phyloP scores from a whole-genome alignment of 2,888 invertebrate species.

The Hesperia comma region DNA sequence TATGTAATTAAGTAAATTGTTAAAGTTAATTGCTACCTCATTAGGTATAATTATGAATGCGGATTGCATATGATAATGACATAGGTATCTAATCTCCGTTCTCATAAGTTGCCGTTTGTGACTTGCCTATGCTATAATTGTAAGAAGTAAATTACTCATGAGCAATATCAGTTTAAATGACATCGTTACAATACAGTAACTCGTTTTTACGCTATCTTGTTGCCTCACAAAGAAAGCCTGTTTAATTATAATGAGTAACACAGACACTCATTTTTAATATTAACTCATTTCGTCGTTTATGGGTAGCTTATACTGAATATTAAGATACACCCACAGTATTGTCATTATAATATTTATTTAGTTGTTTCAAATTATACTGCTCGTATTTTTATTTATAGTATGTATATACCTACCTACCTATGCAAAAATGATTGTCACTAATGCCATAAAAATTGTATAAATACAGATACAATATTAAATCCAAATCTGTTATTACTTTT shows the following conservation, averaged over 20 bases:
- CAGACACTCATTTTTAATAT: not conserved
- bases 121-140: not conserved
- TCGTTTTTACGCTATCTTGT: slow-evolving; percentile 1
- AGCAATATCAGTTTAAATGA: slow-evolving; percentile 22
- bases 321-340: too few relatives aligned
- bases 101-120: not conserved
- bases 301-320: not conserved
- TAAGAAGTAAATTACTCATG: slow-evolving; percentile 21
- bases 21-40: not conserved
- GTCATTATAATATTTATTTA: too few relatives aligned
- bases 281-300: not conserved
- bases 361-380: too few relatives aligned
- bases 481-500: too few relatives aligned
- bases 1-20: slow-evolving; percentile 1
- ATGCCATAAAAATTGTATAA: too few relatives aligned
- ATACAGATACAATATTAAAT: too few relatives aligned
- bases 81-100: not conserved
- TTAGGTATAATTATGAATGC: not conserved
- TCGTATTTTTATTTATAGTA: too few relatives aligned
- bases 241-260: slow-evolving; percentile 2
- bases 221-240: not conserved
- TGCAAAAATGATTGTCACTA: too few relatives aligned
- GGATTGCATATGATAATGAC: not conserved
- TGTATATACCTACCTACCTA: too few relatives aligned
- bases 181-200: slow-evolving; percentile 5